Base-by-base conservation (phyloP, 2,888 invertebrate species). In the Archips xylosteana region DNA sequence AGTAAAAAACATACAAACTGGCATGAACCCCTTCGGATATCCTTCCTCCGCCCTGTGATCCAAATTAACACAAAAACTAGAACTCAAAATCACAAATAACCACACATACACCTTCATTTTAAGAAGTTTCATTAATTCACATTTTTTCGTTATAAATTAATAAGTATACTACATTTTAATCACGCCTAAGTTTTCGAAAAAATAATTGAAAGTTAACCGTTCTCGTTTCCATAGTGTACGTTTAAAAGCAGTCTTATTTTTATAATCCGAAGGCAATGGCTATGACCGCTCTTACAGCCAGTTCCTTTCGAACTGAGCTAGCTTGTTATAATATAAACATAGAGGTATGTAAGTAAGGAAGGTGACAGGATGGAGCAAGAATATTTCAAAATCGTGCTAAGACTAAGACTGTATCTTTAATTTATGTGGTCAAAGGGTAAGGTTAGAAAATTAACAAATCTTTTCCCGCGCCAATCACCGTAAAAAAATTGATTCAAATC, bases 21-120 rank as follows among this genome's bases (percentile, higher is more conserved):
- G 89, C 88, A 92, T 86, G 32, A 91, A 82, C 83, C 94, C 94
- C 51, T 85, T 86, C 0, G 94, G 91, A 79, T 90, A 90, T 78
- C 94, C 94, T 66, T 85, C 82, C 13, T 89, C 89, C 1, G 74
- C 77, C 75, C 86, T 85, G 3, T 80, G 76, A 65, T 88, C 82
- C 62, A 70, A 51, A 32, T 49, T 32, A 1, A 13, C 73, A 81
- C 74, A 39, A 75, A 78, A 36, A 71, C 78, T 72, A 76, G 76
- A 32, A 66, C 73, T 70, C 59, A 75, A 69, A 76, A 63, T 79
- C 72, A 72, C 74, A 59, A 76, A 77, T 69, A 80, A 77, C 69
- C 80, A 79, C 51, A 61, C 64, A 45, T 64, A 65, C 42, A 74
- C 45, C 64, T 60, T 70, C 74, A 74, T 74, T 59, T 69, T 73